Percentiles rank a stretch among this genome's conserved stretches.
Evolutionary conservation across 2,113 vertebrate species (phyloP).

Genomic region (Oostethus manadensis): DNA sequence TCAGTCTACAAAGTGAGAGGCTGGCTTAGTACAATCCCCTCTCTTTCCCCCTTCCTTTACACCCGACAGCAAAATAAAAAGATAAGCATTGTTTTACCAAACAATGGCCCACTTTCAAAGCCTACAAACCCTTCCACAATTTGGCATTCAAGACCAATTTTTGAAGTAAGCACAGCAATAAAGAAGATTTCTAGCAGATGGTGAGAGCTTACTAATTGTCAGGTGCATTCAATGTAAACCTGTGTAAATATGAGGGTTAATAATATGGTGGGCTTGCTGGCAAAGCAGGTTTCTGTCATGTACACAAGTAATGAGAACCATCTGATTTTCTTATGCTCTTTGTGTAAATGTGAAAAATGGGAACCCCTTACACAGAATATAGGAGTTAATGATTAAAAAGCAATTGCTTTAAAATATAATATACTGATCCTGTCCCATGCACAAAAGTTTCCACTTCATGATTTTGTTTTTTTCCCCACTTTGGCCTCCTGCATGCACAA

Average conservation of each 20-base stretch:
- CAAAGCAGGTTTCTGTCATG: too few species aligned
- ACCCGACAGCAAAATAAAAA: slow-evolving; percentile 64
- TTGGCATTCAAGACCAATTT: slow-evolving; percentile 57
- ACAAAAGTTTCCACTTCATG: too few species aligned
- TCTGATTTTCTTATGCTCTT: too few species aligned
- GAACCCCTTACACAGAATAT: too few species aligned
- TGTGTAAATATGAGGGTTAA: slow-evolving; percentile 3
- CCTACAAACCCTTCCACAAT: slow-evolving; percentile 47
- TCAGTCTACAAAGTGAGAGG: slow-evolving; percentile 54
- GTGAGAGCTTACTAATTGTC: slow-evolving; percentile 20
- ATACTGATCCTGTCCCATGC: too few species aligned
- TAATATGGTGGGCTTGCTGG: background rate
- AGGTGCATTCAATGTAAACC: slow-evolving; percentile 14
- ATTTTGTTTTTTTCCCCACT: too few species aligned
- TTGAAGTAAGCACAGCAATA: slow-evolving; percentile 49
- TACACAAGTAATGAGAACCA: too few species aligned
- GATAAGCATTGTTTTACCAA: slow-evolving; percentile 77
- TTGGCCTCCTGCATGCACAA: too few species aligned
- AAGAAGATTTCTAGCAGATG: slow-evolving; percentile 39
- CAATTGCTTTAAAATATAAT: too few species aligned
- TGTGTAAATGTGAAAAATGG: too few species aligned
- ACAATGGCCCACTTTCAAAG: slow-evolving; percentile 76
- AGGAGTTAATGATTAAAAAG: too few species aligned
- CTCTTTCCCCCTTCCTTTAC: slow-evolving; percentile 10
- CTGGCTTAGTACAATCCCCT: slow-evolving; percentile 36